Percentiles rank a stretch among this genome's conserved stretches.
phyloP scores from a whole-genome alignment of 1,140 invertebrate genomes.

The Drosophila burlai region DNA sequence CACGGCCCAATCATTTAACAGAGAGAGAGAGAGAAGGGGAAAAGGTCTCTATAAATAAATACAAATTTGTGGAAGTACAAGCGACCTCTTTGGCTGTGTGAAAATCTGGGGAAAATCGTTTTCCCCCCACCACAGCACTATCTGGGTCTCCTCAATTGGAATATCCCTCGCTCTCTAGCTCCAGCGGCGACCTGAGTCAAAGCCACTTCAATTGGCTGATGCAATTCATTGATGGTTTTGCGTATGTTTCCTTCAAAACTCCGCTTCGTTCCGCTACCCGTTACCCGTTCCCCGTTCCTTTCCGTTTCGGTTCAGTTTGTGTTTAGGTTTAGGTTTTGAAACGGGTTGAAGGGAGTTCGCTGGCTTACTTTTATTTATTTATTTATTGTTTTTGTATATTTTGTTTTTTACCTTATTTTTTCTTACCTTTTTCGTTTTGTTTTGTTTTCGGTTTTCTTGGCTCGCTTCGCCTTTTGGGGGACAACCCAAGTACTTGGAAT shows the following conservation, averaged over 20 bases:
- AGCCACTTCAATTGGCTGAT: constrained; percentile 59
- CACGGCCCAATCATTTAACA: constrained; percentile 52
- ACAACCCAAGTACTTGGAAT: constrained; percentile 44
- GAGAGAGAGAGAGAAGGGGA: not conserved
- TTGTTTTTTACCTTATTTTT: constrained; percentile 6
- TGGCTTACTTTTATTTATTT: constrained; percentile 30
- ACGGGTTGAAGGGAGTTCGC: constrained; percentile 42
- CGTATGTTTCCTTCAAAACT: constrained; percentile 29
- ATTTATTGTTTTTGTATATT: not conserved
- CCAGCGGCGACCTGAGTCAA: not conserved
- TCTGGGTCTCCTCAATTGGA: constrained; percentile 8
- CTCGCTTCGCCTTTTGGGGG: constrained; percentile 29
- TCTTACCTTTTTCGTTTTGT: constrained; percentile 8
- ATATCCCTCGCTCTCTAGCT: not conserved
- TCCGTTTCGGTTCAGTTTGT: constrained; percentile 1
- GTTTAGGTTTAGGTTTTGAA: constrained; percentile 2
- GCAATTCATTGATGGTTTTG: constrained; percentile 66
- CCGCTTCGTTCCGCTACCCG: not conserved
- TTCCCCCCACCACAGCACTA: not conserved
- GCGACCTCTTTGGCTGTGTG: constrained; percentile 7
- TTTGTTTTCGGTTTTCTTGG: constrained; percentile 33
- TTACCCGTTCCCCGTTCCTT: not conserved
- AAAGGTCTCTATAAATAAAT: constrained; percentile 25
- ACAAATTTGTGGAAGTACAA: constrained; percentile 4
- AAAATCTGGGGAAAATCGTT: constrained; percentile 10